Percentiles rank a stretch among this genome's conserved stretches.
phyloP scores from a whole-genome alignment of 2,888 invertebrate species.

The Podotricha telesiphe region DNA sequence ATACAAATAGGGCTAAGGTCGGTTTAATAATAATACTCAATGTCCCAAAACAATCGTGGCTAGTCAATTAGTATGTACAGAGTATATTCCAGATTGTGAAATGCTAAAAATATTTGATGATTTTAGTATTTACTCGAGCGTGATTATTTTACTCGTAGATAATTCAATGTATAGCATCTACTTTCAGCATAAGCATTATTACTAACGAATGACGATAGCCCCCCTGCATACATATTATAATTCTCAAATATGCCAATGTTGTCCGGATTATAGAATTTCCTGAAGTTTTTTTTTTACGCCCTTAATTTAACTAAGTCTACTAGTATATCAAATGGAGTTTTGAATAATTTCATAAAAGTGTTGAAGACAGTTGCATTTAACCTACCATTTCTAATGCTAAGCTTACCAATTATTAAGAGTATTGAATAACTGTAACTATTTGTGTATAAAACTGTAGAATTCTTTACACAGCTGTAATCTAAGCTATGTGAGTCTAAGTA shows the following conservation, averaged over 20 bases:
- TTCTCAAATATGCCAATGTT: neutral
- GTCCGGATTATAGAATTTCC: neutral
- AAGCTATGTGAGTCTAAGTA: neutral
- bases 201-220: conserved; percentile 6
- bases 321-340: no score
- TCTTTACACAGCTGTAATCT: neutral
- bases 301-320: neutral
- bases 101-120: conserved; percentile 35
- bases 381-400: neutral
- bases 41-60: conserved; percentile 71
- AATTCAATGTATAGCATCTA: conserved; percentile 6
- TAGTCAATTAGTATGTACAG: conserved; percentile 66
- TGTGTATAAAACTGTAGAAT: no score
- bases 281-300: neutral
- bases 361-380: neutral
- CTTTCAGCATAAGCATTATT: no score
- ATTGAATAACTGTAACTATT: neutral
- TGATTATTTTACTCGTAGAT: conserved; percentile 27
- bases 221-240: neutral
- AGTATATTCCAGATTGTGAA: conserved; percentile 49
- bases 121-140: conserved; percentile 20
- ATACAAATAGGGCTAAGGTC: conserved; percentile 71
- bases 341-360: neutral
- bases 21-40: conserved; percentile 59
- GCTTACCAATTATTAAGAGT: neutral